Base-by-base conservation (phyloP, 1,140 invertebrate species). In the Lepidostoma basale region DNA sequence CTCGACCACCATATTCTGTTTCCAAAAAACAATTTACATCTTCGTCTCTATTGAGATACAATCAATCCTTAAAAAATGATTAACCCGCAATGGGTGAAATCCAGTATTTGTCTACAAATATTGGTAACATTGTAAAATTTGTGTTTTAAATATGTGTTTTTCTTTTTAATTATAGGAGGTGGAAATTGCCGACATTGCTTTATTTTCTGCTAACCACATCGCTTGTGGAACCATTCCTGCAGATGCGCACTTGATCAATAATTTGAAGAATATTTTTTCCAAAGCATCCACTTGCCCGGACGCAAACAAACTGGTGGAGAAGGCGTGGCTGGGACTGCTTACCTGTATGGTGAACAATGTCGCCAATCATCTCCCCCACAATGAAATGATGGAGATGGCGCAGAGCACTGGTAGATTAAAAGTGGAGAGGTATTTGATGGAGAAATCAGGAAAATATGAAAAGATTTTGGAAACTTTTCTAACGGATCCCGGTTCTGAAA, bases 391-490 rank as follows among this genome's bases (percentile, higher is more conserved):
- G 47, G 71, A 67, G 52, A 56, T 69, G 47, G 67, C 67, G 0
- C 44, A 63, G 60, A 30, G 39, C n/a, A 67, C 63, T n/a, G 40
- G 44, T 12, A 16, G 67, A 22, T 64, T 73, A 59, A 73, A 69
- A 60, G 67, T 73, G 0, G 49, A 58, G 25, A 28, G 72, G 22
- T 68, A 62, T 54, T 54, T 73, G 45, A 64, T 67, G 59, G 68
- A 74, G 20, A 74, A 67, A 30, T 39, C 33, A 1, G 52, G 45
- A n/a, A 62, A 70, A 14, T 70, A 36, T 65, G 69, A 75, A 3
- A 77, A 76, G 18, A 26, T 82, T 10, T 66, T 74, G 39, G 62
- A 81, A 4, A 81, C 81, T 62, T 79, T 81, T 47, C 56, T 76
- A 49, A 79, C 81, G 36, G 73, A 74, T 16, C 18, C 70, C 0